A percentile compares a stretch with the other conserved stretches of the same genome.
phyloP scores from a whole-genome alignment of 1,140 invertebrate species.

The Araneus ventricosus region DNA sequence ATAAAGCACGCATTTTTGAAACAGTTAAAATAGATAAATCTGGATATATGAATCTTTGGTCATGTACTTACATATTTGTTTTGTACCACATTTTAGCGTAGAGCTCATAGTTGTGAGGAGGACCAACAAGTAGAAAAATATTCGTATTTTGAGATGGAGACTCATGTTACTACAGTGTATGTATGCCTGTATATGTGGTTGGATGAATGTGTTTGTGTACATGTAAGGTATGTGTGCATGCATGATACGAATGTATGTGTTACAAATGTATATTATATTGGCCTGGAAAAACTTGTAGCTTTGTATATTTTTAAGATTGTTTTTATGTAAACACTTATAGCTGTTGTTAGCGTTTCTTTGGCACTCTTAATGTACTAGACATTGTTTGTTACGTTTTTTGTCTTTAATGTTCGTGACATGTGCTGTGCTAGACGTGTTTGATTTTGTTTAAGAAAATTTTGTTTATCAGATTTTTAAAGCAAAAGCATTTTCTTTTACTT shows the following conservation, averaged over 20 bases:
- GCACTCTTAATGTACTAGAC: background rate
- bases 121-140: constrained; percentile 67
- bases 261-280: constrained; percentile 27
- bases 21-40: constrained; percentile 49
- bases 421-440: background rate
- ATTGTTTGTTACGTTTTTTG: background rate
- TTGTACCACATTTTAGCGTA: constrained; percentile 60
- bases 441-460: background rate
- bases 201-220: background rate
- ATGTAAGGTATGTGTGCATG: background rate
- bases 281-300: constrained; percentile 37
- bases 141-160: constrained; percentile 58
- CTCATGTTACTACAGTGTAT: constrained; percentile 35
- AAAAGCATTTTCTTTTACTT: background rate
- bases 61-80: constrained; percentile 69
- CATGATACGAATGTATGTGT: background rate
- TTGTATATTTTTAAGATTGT: background rate
- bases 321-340: constrained; percentile 11
- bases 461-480: background rate
- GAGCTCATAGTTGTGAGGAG: constrained; percentile 67
- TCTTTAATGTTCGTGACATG: background rate
- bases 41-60: constrained; percentile 58
- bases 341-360: constrained; percentile 22
- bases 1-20: constrained; percentile 29
- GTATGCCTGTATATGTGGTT: background rate